Percentiles rank a stretch among this genome's conserved stretches.
These are phyloP conservation scores for Eleutherodactylus coqui DNA, from an alignment of 2,797 vertebrate species.

Conservation along the genomic window DNA sequence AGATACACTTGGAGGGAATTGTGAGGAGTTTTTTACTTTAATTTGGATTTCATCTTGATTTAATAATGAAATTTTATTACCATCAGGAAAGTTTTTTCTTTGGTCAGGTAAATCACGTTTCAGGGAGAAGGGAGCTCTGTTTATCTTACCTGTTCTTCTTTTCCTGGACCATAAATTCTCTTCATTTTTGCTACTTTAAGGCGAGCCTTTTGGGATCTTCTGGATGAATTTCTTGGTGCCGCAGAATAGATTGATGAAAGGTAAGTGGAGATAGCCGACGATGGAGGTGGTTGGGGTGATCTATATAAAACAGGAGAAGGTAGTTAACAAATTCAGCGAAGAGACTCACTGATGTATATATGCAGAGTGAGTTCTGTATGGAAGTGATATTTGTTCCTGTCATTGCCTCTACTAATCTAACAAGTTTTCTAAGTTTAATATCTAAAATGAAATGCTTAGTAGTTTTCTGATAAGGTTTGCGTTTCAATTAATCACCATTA, in stretches of 20 bases:
- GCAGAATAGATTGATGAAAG: neutral
- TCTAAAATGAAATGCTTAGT: no score
- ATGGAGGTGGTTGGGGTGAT: slow-evolving; percentile 53
- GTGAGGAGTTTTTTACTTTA: no score
- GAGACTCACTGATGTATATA: neutral
- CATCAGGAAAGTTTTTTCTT: neutral
- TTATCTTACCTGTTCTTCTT: slow-evolving; percentile 38
- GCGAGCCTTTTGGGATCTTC: slow-evolving; percentile 64
- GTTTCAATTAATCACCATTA: no score
- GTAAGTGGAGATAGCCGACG: slow-evolving; percentile 36
- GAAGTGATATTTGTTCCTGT: no score
- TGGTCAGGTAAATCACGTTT: neutral
- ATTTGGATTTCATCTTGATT: neutral
- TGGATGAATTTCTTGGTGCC: slow-evolving; percentile 27
- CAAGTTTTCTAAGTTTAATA: no score
- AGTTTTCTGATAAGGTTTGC: no score
- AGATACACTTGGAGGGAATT: no score
- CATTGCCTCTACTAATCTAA: no score
- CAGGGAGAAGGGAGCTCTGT: neutral
- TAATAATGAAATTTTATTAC: neutral
- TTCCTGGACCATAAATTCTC: slow-evolving; percentile 43
- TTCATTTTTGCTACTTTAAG: slow-evolving; percentile 67
- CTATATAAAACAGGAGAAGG: slow-evolving; percentile 39
- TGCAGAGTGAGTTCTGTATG: no score
- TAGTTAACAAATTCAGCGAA: neutral